phyloP scores from a whole-genome alignment of 2,797 vertebrate genomes.

The Oryzias sinensis region DNA sequence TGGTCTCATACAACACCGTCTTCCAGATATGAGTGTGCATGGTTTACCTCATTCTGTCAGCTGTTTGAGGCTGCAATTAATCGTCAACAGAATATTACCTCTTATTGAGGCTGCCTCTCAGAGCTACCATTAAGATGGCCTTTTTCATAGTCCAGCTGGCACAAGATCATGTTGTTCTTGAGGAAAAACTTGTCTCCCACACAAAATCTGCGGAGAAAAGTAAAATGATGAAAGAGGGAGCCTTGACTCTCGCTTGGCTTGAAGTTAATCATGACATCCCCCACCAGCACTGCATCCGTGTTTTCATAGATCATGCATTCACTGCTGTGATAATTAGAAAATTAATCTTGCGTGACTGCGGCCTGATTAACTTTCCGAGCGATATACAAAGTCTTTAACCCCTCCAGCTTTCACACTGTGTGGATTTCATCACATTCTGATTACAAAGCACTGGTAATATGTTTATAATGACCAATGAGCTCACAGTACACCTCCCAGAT shows the following conservation, averaged over 20 bases:
- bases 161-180: slow-evolving; percentile 98
- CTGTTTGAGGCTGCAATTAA: slow-evolving; percentile 39
- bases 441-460: slow-evolving; percentile 31
- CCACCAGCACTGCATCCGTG: slow-evolving; percentile 41
- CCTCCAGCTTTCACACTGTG: slow-evolving; percentile 18
- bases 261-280: slow-evolving; percentile 49
- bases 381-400: slow-evolving; percentile 40
- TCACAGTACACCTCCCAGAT: slow-evolving; percentile 40
- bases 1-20: too few relatives aligned
- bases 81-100: slow-evolving; percentile 55
- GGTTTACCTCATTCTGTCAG: slow-evolving; percentile 49
- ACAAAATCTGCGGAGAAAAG: slow-evolving; percentile 84
- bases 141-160: slow-evolving; percentile 97
- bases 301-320: slow-evolving; percentile 36
- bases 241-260: slow-evolving; percentile 30
- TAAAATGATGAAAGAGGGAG: slow-evolving; percentile 51
- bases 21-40: slow-evolving; percentile 38
- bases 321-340: slow-evolving; percentile 48
- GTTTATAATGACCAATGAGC: slow-evolving; percentile 48
- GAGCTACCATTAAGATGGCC: slow-evolving; percentile 88
- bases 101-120: slow-evolving; percentile 87
- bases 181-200: slow-evolving; percentile 97
- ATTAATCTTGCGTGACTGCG: slow-evolving; percentile 51
- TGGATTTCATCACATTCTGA: slow-evolving; percentile 42
- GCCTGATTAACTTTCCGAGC: slow-evolving; percentile 46